phyloP scores from a whole-genome alignment of 2,888 invertebrate species.

The Campaea margaritaria region DNA sequence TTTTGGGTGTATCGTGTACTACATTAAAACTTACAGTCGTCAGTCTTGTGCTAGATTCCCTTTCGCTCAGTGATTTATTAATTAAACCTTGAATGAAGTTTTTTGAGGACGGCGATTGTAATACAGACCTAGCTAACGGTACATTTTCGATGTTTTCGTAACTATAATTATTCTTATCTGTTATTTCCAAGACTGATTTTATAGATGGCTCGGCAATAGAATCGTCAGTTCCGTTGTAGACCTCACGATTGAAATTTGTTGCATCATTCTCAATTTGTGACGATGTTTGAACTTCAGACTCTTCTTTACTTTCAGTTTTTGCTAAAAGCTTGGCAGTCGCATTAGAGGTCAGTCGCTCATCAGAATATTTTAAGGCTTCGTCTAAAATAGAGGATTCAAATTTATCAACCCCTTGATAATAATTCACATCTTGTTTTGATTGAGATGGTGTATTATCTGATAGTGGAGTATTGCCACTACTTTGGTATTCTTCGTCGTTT shows the following conservation, averaged over 20 bases:
- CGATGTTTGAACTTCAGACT: constrained; percentile 27
- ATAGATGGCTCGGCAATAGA: constrained; percentile 65
- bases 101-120: constrained; percentile 57
- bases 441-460: constrained; percentile 37
- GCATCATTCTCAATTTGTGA: constrained; percentile 7
- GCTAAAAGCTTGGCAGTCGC: constrained; percentile 26
- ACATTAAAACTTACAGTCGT: constrained; percentile 77
- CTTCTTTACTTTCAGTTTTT: constrained; percentile 35
- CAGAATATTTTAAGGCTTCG: constrained; percentile 39
- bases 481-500: constrained; percentile 24
- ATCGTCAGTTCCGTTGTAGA: constrained; percentile 47
- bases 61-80: constrained; percentile 53
- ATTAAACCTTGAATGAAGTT: constrained; percentile 63
- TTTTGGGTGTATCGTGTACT: constrained; percentile 65
- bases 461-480: constrained; percentile 21
- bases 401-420: constrained; percentile 5
- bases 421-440: constrained; percentile 16
- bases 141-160: constrained; percentile 57
- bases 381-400: constrained; percentile 33
- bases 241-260: constrained; percentile 69
- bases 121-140: constrained; percentile 59
- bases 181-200: constrained; percentile 54
- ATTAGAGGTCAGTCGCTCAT: constrained; percentile 26
- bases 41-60: constrained; percentile 60
- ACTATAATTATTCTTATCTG: constrained; percentile 48